Evolutionary conservation across 2,888 invertebrate genomes (phyloP).

Genomic region (Trichopria drosophilae): DNA sequence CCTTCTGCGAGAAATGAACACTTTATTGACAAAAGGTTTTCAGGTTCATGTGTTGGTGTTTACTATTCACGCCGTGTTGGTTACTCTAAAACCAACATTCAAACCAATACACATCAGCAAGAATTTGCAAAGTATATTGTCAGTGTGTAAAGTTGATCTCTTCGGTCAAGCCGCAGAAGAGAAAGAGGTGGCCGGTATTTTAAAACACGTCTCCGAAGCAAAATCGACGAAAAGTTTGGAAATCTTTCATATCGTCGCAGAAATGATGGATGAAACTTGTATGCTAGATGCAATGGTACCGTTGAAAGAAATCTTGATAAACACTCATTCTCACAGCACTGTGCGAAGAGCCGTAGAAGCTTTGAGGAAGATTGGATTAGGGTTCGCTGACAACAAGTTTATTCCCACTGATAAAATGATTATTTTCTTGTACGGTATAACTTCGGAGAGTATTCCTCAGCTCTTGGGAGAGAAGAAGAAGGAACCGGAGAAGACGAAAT

Average conservation of each 20-base stretch:
- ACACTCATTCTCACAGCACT: constrained; percentile 77
- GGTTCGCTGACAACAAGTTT: constrained; percentile 80
- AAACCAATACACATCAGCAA: constrained; percentile 78
- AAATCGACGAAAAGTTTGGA: constrained; percentile 84
- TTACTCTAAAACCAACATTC: constrained; percentile 71
- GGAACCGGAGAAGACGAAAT: constrained; percentile 39
- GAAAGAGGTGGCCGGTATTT: constrained; percentile 85
- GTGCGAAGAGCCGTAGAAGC: constrained; percentile 80
- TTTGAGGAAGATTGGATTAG: constrained; percentile 76
- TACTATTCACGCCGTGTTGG: constrained; percentile 82
- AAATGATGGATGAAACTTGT: constrained; percentile 75
- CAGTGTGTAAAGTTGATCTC: constrained; percentile 83
- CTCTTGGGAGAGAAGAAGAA: constrained; percentile 64
- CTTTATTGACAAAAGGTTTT: constrained; percentile 83
- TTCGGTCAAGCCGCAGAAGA: constrained; percentile 88
- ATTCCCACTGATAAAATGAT: constrained; percentile 74
- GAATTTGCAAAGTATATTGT: constrained; percentile 75
- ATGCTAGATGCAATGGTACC: constrained; percentile 78
- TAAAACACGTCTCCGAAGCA: constrained; percentile 79
- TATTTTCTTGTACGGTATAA: constrained; percentile 78
- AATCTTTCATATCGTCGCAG: constrained; percentile 79
- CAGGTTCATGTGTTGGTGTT: constrained; percentile 92
- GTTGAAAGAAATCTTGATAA: constrained; percentile 76
- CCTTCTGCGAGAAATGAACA: constrained; percentile 78
- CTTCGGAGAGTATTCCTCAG: constrained; percentile 79